A percentile compares a stretch with the other conserved stretches of the same genome.
These are phyloP conservation scores for Drosophila simulans DNA, from an alignment of 1,140 invertebrate genomes.

Conservation along the genomic window DNA sequence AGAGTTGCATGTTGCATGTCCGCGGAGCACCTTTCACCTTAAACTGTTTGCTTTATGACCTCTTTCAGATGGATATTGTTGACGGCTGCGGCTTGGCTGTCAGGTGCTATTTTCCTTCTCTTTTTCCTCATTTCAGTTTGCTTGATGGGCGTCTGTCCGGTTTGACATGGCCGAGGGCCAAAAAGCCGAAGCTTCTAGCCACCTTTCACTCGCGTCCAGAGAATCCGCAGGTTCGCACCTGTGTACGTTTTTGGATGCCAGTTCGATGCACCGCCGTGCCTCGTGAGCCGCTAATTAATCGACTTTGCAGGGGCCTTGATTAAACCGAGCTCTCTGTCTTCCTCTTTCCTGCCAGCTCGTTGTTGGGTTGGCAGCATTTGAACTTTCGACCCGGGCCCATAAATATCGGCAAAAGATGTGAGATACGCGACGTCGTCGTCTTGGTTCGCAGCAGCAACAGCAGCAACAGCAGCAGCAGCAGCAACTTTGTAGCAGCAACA, in stretches of 20 bases:
- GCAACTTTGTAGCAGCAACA: conserved; percentile 4
- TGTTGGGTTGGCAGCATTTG: conserved; percentile 52
- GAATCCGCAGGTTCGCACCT: conserved; percentile 36
- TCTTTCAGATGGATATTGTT: conserved; percentile 62
- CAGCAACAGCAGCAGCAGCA: not conserved
- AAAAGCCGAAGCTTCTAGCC: conserved; percentile 33
- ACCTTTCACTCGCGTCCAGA: conserved; percentile 42
- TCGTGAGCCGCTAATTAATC: conserved; percentile 75
- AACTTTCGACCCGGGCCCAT: conserved; percentile 73
- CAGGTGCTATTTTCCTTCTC: conserved; percentile 48
- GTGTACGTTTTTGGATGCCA: conserved; percentile 22
- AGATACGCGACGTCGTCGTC: conserved; percentile 58
- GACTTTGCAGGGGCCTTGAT: conserved; percentile 62
- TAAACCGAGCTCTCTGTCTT: conserved; percentile 48
- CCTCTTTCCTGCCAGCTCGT: conserved; percentile 1
- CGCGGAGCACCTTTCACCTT: conserved; percentile 77
- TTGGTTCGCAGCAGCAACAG: conserved; percentile 23
- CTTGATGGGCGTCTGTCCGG: conserved; percentile 33
- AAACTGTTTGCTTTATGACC: conserved; percentile 81
- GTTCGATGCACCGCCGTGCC: not conserved
- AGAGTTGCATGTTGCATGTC: conserved; percentile 43
- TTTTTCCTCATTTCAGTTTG: conserved; percentile 10
- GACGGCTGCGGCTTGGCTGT: conserved; percentile 39
- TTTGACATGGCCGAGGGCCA: conserved; percentile 42
- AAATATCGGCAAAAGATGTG: conserved; percentile 75